A percentile compares a stretch with the other conserved stretches of the same genome.
Conservation (phyloP, 2,797 vertebrate genomes). For the Enteromius thamalakanensis region DNA sequence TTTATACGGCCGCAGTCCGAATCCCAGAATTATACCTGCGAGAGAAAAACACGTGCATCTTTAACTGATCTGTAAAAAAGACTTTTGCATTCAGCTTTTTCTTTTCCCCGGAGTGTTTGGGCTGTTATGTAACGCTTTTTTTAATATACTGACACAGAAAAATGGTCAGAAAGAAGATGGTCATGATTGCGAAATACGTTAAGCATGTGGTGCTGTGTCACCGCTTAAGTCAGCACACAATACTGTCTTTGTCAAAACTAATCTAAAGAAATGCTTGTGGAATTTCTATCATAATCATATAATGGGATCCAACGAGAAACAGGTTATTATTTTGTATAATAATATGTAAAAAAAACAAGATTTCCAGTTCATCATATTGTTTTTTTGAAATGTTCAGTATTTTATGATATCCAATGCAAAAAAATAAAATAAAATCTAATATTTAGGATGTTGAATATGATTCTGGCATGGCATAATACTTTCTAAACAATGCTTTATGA, state of each 20-base stretch:
- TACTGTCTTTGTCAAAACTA: neutral
- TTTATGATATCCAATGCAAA: neutral
- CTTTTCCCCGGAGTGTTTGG: neutral
- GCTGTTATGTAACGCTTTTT: neutral
- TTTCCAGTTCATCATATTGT: neutral
- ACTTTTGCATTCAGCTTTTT: neutral
- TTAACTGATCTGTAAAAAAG: neutral
- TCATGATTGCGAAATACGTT: neutral
- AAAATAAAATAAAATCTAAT: neutral
- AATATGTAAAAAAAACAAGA: neutral
- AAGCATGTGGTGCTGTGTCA: neutral
- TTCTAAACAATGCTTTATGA: neutral
- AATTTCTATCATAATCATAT: neutral
- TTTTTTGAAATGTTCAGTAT: neutral
- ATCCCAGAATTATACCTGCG: slow-evolving; percentile 90
- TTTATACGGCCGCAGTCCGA: slow-evolving; percentile 85
- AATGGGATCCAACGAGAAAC: neutral
- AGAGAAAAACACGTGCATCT: neutral
- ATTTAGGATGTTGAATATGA: neutral
- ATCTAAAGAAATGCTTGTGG: neutral
- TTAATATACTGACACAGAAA: neutral
- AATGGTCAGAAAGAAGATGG: neutral
- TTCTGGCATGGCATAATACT: neutral
- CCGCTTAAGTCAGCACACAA: neutral
- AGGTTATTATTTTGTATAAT: neutral